Evolutionary conservation across 2,113 vertebrate genomes (phyloP).

Genomic region (Delphinapterus leucas): DNA sequence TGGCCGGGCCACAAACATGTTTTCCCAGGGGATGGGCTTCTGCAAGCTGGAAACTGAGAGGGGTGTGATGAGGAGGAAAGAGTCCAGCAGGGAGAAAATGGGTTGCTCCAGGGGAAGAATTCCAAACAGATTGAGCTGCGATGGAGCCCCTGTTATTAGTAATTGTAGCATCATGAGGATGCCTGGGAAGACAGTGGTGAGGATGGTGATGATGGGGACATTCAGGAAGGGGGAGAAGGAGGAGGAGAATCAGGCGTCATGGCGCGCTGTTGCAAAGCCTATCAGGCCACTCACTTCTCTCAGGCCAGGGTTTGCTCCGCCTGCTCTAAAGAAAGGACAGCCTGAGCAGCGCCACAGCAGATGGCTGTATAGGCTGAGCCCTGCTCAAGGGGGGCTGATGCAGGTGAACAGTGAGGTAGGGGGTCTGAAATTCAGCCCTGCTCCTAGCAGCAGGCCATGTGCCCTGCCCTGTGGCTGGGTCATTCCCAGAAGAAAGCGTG

Average conservation of each 20-base stretch:
- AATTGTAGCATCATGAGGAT: background rate
- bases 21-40: background rate
- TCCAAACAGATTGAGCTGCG: slow-evolving; percentile 44
- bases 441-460: background rate
- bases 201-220: background rate
- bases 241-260: background rate
- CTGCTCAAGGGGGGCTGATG: background rate
- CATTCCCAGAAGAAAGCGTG: background rate
- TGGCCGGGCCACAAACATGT: background rate
- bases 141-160: background rate
- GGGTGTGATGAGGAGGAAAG: slow-evolving; percentile 42
- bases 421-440: background rate
- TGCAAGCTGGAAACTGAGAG: slow-evolving; percentile 33
- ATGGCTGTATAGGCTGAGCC: background rate
- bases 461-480: background rate
- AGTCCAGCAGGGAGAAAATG: slow-evolving; percentile 60
- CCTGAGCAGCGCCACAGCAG: background rate
- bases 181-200: background rate
- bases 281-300: background rate
- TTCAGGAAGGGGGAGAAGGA: background rate
- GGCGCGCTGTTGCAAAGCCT: background rate
- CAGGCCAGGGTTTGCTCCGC: background rate
- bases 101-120: slow-evolving; percentile 41
- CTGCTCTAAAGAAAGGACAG: background rate
- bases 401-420: background rate